Evolutionary conservation across 2,888 invertebrate genomes (phyloP).

Genomic region (Ischnus inquisitorius): DNA sequence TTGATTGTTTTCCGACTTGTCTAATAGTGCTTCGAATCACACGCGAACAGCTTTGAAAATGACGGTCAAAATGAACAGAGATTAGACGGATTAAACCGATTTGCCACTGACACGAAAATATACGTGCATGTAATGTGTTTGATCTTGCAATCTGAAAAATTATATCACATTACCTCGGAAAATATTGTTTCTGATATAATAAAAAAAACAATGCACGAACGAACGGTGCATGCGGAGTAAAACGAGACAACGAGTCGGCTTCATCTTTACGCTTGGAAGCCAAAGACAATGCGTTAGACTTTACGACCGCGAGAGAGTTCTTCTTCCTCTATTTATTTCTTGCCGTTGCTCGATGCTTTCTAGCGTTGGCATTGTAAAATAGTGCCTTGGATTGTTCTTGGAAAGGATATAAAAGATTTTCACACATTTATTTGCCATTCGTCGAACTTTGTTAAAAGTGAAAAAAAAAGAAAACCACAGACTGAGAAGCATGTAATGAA

Average conservation of each 20-base stretch:
- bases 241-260: conserved; percentile 70
- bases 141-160: not conserved
- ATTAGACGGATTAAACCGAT: too few relatives aligned
- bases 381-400: conserved; percentile 13
- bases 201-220: conserved; percentile 43
- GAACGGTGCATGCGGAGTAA: conserved; percentile 37
- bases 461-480: not conserved
- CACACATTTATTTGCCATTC: conserved; percentile 1
- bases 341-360: conserved; percentile 40
- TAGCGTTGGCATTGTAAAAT: conserved; percentile 2
- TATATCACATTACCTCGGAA: not conserved
- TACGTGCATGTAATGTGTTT: too few relatives aligned
- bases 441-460: not conserved
- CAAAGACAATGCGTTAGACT: conserved; percentile 78
- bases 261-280: conserved; percentile 76
- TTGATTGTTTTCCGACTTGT: not conserved
- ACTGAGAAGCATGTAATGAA: too few relatives aligned
- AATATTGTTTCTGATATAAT: conserved; percentile 21
- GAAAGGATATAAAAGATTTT: conserved; percentile 13
- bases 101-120: too few relatives aligned
- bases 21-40: not conserved
- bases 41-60: not conserved
- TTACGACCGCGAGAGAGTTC: conserved; percentile 73
- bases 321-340: conserved; percentile 62
- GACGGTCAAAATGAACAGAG: too few relatives aligned